Base-by-base conservation (phyloP, 2,113 vertebrate species). In the Meriones unguiculatus region DNA sequence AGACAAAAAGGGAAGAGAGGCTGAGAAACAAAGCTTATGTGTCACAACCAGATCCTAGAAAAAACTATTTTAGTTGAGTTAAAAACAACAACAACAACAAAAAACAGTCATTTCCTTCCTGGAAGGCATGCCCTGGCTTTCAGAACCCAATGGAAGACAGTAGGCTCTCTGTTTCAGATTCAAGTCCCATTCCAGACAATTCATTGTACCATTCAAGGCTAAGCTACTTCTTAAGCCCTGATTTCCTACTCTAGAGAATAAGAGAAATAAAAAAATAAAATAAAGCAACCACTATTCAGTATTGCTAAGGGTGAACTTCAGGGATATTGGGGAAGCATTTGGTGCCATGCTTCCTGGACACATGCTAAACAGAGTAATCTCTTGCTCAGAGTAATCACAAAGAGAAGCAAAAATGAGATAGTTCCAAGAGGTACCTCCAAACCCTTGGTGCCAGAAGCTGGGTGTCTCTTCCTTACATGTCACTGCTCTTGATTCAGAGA, bases 131-230 rank as follows among this genome's bases (percentile, higher is more conserved):
- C 70, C 35, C 57, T 57, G 35, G 35, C n/a, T 46, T 72, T 72
- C 70, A n/a, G 70, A 72, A 17, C 35, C 35, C 35, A 72, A 17
- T 17, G 32, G 69, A 72, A 72, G 35, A 72, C 15, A n/a, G 69
- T n/a, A 20, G 35, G 35, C 17, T 72, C 35, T 38, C 5, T 70
- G 46, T 46, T 72, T n/a, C 35, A 72, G n/a, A 38, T 9, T 72
- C 70, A 72, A 72, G 35, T 8, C 70, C 70, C 35, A n/a, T n/a
- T 35, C n/a, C 35, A 9, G 35, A 72, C 17, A 72, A 38, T 9
- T 20, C 8, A 20, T 72, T 72, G 70, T 73, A 9, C 17, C 1
- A 14, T 1, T 0, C 20, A 35, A 1, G 15, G 7, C n/a, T 38
- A 38, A 73, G 35, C 15, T 73, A n/a, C 35, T 73, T 38, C 70